Base-by-base conservation (phyloP, 2,888 invertebrate genomes). In the Tyria jacobaeae region DNA sequence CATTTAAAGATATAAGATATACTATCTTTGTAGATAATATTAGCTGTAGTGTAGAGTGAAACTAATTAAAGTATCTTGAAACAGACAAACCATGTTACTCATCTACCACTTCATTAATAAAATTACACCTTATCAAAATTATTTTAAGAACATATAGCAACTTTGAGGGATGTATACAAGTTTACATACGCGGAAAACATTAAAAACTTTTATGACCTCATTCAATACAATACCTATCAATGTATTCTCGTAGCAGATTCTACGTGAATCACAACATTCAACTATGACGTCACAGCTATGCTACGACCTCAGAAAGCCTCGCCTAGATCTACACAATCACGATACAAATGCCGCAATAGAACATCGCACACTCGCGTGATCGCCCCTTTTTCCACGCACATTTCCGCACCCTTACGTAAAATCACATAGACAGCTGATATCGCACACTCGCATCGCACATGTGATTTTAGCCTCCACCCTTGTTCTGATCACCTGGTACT, bases 401-500 rank as follows among this genome's bases (percentile, higher is more conserved):
- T 62, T 69, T 62, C 65, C 53, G 64, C 69, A 76, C 71, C 70
- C 79, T 77, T 70, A 69, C 66, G 69, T 57, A 64, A 62, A 68
- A 62, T 73, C 71, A 63, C 64, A 70, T 66, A 53, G 57, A 66
- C 69, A 75, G 72, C 65, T 68, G 63, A 66, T n/a, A n/a, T 76
- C 78, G 84, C 84, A 84, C 83, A 76, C 75, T 72, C 76, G 79
- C 77, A 55, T 51, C 76, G 68, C 91, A 91, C 82, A 85, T 92
- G 91, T 91, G 89, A 83, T 72, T 73, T 76, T 68, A 60, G 84
- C 69, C 87, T 88, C 85, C 76, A 71, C 65, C 63, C 68, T 63
- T 57, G 59, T 75, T 81, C 80, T 94, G 90, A 60, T 75, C 64
- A 76, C 91, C 92, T 94, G 84, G 92, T 94, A 88, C 87, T 88